phyloP scores from a whole-genome alignment of 1,140 invertebrate genomes.

The Macrotrachela quadricornifera region DNA sequence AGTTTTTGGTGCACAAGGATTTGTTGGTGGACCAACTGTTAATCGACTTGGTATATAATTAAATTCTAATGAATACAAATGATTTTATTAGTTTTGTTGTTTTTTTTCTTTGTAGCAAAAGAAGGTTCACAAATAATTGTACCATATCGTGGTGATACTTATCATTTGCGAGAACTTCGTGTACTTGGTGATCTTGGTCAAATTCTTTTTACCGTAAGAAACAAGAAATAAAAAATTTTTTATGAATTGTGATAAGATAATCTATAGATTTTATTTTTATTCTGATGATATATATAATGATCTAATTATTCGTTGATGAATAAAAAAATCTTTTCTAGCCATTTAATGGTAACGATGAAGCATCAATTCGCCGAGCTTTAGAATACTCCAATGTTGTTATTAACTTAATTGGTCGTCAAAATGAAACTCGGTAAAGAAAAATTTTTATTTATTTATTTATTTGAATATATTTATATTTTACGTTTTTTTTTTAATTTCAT shows the following conservation, averaged over 20 bases:
- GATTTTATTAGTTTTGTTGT: too few species aligned
- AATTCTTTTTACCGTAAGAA: conserved; percentile 48
- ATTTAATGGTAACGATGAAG: conserved; percentile 62
- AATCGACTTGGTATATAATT: conserved; percentile 61
- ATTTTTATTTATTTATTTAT: not conserved
- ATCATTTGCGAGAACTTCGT: conserved; percentile 51
- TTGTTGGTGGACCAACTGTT: conserved; percentile 58
- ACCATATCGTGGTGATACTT: conserved; percentile 68
- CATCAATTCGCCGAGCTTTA: conserved; percentile 59
- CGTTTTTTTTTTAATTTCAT: conserved; percentile 5
- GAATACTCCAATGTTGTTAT: conserved; percentile 92
- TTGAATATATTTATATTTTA: conserved; percentile 9
- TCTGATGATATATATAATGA: too few species aligned
- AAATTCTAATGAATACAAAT: too few species aligned
- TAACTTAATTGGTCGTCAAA: conserved; percentile 73
- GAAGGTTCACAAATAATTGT: conserved; percentile 54
- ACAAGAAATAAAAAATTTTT: too few species aligned
- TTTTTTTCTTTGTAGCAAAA: not conserved
- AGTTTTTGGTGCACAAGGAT: conserved; percentile 77
- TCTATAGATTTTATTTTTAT: too few species aligned
- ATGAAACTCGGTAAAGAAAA: conserved; percentile 50
- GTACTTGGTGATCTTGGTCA: conserved; percentile 81
- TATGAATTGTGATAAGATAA: too few species aligned
- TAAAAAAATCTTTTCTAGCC: conserved; percentile 37
- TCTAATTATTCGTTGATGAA: too few species aligned